phyloP scores from a whole-genome alignment of 2,888 invertebrate species.

The Thelaira solivaga region DNA sequence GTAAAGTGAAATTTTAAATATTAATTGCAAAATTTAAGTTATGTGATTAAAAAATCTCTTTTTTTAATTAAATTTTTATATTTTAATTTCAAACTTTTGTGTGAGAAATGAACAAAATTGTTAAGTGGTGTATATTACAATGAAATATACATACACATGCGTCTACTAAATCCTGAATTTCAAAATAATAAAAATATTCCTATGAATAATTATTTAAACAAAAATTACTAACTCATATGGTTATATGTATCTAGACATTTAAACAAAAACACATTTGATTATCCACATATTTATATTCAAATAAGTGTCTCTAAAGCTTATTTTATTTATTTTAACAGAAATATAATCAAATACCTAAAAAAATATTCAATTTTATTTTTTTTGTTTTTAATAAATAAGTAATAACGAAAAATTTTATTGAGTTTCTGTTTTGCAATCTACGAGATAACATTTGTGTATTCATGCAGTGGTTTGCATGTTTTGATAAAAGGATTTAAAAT shows the following conservation, averaged over 20 bases:
- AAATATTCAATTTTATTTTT: not conserved
- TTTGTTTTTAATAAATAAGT: not conserved
- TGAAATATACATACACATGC: not conserved
- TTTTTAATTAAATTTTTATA: too few relatives aligned
- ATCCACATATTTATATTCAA: constrained; percentile 20
- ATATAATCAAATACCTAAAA: not conserved
- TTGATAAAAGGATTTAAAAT: constrained; percentile 36
- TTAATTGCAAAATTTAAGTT: too few relatives aligned
- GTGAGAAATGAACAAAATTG: not conserved
- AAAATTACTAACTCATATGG: constrained; percentile 18
- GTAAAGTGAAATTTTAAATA: too few relatives aligned
- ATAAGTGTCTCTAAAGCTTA: constrained; percentile 39
- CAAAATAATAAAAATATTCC: not conserved
- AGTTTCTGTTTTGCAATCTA: not conserved
- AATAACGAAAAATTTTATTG: not conserved
- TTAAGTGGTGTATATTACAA: not conserved
- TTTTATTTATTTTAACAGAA: constrained; percentile 27
- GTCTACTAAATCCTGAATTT: not conserved
- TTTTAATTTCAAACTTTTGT: too few relatives aligned
- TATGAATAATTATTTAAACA: constrained; percentile 13
- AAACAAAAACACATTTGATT: constrained; percentile 23
- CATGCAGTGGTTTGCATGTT: constrained; percentile 22
- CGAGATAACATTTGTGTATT: not conserved
- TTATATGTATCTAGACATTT: not conserved
- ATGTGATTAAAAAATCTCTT: too few relatives aligned